These are phyloP conservation scores for Sula dactylatra DNA, from an alignment of 2,113 vertebrate genomes.

Conservation along the genomic window DNA sequence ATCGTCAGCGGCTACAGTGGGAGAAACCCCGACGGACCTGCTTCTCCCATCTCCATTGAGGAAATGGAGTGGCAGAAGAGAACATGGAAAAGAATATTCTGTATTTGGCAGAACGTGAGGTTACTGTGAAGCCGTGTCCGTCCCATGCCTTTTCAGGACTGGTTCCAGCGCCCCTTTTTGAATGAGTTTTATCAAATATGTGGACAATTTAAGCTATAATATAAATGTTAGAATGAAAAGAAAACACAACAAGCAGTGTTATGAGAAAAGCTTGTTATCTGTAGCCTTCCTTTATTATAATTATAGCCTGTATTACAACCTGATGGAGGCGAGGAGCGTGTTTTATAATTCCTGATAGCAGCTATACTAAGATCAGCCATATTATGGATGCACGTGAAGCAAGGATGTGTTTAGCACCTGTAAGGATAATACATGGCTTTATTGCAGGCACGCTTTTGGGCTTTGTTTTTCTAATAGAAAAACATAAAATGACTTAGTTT, in stretches of 20 bases:
- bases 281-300: background rate
- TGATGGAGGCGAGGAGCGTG: background rate
- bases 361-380: accelerated
- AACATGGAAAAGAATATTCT: background rate
- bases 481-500: background rate
- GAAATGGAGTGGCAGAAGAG: background rate
- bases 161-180: background rate
- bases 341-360: accelerated
- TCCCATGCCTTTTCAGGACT: background rate
- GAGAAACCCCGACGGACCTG: background rate
- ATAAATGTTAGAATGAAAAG: background rate
- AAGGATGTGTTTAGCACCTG: background rate
- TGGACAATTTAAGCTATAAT: background rate
- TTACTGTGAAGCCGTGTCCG: background rate
- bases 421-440: background rate
- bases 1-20: background rate
- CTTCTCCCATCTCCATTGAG: background rate
- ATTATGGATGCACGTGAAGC: background rate
- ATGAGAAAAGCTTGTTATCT: background rate
- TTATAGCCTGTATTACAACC: background rate
- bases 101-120: background rate
- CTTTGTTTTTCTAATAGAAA: background rate
- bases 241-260: background rate
- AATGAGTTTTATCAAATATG: background rate
- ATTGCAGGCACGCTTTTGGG: background rate